These are phyloP conservation scores for Catonia carolina DNA, from an alignment of 2,888 invertebrate genomes.

Conservation along the genomic window DNA sequence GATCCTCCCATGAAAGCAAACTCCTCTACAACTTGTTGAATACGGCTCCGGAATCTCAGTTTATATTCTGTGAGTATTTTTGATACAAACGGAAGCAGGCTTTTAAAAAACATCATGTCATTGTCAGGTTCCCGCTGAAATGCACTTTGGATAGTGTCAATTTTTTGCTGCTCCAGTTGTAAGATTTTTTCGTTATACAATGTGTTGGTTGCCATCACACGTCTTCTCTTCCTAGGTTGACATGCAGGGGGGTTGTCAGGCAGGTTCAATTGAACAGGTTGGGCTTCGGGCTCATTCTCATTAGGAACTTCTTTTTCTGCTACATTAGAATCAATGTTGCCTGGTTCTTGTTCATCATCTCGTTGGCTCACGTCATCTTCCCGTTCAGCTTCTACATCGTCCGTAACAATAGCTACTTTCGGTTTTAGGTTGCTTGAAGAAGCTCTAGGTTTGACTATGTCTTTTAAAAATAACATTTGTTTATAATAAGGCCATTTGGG, in stretches of 20 bases:
- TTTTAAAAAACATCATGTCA: constrained; percentile 20
- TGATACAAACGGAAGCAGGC: constrained; percentile 13
- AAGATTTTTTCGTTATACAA: constrained; percentile 11
- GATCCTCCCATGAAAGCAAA: constrained; percentile 2
- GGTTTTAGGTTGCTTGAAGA: constrained; percentile 18
- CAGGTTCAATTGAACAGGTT: neutral
- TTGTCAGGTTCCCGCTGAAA: constrained; percentile 11
- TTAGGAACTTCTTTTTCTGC: neutral
- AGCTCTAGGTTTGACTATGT: constrained; percentile 13
- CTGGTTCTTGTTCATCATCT: neutral
- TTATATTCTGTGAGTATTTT: constrained; percentile 16
- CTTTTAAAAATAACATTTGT: constrained; percentile 15
- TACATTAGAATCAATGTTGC: neutral
- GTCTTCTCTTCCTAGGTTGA: constrained; percentile 11
- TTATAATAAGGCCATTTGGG: constrained; percentile 19
- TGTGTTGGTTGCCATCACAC: constrained; percentile 13
- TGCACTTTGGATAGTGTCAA: constrained; percentile 7
- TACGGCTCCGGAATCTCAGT: constrained; percentile 16
- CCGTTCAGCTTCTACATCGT: constrained; percentile 14
- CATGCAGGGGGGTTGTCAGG: constrained; percentile 4
- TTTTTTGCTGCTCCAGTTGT: constrained; percentile 15
- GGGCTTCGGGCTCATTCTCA: neutral
- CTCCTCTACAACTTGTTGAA: constrained; percentile 10
- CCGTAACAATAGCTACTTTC: neutral
- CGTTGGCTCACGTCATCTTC: constrained; percentile 15